Evolutionary conservation across 2,797 vertebrate genomes (phyloP).

Genomic region (Phaenicophaeus curvirostris): DNA sequence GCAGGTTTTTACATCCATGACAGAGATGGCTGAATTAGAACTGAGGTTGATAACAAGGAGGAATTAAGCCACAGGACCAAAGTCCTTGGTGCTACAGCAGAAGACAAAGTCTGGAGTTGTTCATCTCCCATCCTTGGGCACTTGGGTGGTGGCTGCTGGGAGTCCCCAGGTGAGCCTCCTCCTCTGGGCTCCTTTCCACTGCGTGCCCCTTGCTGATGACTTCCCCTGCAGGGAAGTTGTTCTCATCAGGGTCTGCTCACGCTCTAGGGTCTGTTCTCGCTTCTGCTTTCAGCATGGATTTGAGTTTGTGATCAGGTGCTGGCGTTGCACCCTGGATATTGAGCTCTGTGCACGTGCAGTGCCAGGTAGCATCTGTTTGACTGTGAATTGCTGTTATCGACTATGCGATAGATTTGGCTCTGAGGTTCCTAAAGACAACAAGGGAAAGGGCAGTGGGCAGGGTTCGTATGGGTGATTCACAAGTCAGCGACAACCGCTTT

Average conservation of each 20-base stretch:
- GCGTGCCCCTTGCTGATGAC: accelerated
- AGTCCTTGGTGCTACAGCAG: neutral
- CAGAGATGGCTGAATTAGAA: neutral
- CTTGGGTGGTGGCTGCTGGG: neutral
- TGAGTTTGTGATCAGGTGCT: neutral
- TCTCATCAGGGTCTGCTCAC: neutral
- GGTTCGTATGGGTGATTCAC: neutral
- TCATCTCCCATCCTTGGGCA: accelerated
- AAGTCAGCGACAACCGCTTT: neutral
- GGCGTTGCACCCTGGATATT: neutral
- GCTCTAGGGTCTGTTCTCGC: neutral
- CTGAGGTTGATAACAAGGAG: neutral
- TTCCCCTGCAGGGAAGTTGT: too few species aligned
- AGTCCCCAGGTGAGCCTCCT: neutral
- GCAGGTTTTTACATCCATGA: neutral
- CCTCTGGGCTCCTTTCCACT: neutral
- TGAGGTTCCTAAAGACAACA: neutral
- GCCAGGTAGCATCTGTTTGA: neutral
- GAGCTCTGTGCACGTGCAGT: neutral
- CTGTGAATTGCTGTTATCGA: neutral
- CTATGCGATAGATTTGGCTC: neutral
- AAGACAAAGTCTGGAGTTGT: neutral
- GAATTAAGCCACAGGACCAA: neutral
- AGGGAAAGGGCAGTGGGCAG: too few species aligned
- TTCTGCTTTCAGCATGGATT: neutral